Evolutionary conservation across 2,888 invertebrate genomes (phyloP).

Genomic region (Catocala sponsa): DNA sequence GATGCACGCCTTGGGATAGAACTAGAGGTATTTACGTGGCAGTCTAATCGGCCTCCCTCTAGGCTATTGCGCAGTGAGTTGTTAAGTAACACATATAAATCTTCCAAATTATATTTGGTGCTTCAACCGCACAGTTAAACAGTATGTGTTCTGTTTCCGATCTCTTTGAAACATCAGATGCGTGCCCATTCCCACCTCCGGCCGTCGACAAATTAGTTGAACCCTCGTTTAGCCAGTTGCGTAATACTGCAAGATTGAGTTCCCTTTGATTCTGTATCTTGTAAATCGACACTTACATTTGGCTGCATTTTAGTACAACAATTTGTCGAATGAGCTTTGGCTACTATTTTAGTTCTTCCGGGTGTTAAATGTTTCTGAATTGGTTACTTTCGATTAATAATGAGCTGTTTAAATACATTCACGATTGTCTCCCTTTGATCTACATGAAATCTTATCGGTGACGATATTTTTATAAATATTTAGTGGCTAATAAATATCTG

Average conservation of each 20-base stretch:
- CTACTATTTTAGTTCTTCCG: not conserved
- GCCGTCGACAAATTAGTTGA: constrained; percentile 33
- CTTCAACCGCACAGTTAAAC: constrained; percentile 16
- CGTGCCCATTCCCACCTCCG: constrained; percentile 56
- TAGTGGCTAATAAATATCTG: too few relatives aligned
- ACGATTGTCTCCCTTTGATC: too few relatives aligned
- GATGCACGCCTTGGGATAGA: too few relatives aligned
- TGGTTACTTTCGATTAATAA: too few relatives aligned
- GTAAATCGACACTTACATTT: constrained; percentile 5
- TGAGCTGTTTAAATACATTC: too few relatives aligned
- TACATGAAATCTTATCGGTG: too few relatives aligned
- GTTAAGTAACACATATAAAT: too few relatives aligned
- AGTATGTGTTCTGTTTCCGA: constrained; percentile 57
- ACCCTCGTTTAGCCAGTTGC: constrained; percentile 16
- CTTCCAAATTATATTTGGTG: constrained; percentile 1
- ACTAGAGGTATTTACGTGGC: too few relatives aligned
- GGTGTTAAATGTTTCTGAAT: too few relatives aligned
- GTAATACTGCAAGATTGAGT: not conserved
- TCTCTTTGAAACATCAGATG: constrained; percentile 68
- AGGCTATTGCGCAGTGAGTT: too few relatives aligned
- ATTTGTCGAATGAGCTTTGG: not conserved
- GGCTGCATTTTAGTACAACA: constrained; percentile 1
- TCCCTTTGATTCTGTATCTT: constrained; percentile 2
- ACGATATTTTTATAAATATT: too few relatives aligned
- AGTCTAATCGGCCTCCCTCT: too few relatives aligned